These are phyloP conservation scores for Agelastica alni DNA, from an alignment of 2,888 invertebrate genomes.

Conservation along the genomic window DNA sequence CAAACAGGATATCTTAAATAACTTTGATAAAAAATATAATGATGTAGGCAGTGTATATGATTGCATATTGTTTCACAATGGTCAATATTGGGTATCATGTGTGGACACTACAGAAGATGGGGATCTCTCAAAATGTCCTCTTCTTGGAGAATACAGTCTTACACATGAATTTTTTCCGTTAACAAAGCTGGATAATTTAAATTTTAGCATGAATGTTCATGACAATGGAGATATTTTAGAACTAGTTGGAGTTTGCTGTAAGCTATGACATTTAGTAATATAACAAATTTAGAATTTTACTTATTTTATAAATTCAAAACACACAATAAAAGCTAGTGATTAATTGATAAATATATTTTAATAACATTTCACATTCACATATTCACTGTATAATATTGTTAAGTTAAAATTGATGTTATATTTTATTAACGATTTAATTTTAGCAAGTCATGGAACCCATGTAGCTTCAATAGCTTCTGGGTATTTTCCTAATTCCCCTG, in stretches of 20 bases:
- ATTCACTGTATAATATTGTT: too few relatives aligned
- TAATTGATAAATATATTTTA: too few relatives aligned
- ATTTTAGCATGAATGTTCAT: constrained; percentile 89
- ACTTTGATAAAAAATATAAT: constrained; percentile 83
- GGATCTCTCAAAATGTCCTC: constrained; percentile 73
- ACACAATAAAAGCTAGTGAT: too few relatives aligned
- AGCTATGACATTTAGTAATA: too few relatives aligned
- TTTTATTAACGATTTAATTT: constrained; percentile 8
- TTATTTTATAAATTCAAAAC: too few relatives aligned
- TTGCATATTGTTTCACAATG: constrained; percentile 92
- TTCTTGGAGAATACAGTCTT: constrained; percentile 80
- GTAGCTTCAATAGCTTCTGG: constrained; percentile 96
- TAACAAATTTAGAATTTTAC: too few relatives aligned
- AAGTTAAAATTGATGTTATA: too few relatives aligned
- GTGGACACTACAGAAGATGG: constrained; percentile 84
- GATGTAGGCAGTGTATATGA: constrained; percentile 92
- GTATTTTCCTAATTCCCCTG: constrained; percentile 82
- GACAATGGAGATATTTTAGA: constrained; percentile 89
- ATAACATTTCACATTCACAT: too few relatives aligned
- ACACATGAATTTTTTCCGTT: constrained; percentile 79
- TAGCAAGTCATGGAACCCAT: constrained; percentile 96
- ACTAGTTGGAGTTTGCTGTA: constrained; percentile 93
- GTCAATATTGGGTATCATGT: constrained; percentile 86
- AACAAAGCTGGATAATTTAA: constrained; percentile 78
- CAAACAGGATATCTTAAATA: constrained; percentile 79